These are phyloP conservation scores for Tragelaphus strepsiceros DNA, from an alignment of 2,113 vertebrate genomes.

Conservation along the genomic window DNA sequence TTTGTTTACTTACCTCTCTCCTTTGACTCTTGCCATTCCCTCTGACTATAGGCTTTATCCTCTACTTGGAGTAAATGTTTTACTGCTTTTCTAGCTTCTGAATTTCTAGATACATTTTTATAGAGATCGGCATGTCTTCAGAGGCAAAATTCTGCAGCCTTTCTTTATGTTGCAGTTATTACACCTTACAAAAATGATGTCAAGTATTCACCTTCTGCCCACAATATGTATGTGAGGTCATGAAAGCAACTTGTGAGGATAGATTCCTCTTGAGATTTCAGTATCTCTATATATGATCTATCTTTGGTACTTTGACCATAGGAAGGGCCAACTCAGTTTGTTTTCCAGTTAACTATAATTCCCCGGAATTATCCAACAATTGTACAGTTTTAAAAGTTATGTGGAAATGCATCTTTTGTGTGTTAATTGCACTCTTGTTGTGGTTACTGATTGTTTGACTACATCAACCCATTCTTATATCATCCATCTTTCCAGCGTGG, in stretches of 20 bases:
- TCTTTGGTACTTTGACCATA: neutral
- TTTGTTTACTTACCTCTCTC: neutral
- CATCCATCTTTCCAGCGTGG: neutral
- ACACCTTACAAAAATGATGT: neutral
- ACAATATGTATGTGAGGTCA: neutral
- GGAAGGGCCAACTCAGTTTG: neutral
- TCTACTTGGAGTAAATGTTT: neutral
- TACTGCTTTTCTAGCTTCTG: neutral
- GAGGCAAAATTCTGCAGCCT: neutral
- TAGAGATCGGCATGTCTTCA: neutral
- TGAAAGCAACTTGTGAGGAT: neutral
- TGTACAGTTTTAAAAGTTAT: constrained; percentile 7
- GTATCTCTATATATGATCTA: neutral
- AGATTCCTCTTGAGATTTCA: neutral
- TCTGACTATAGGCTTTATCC: neutral
- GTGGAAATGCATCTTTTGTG: neutral
- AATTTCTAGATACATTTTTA: neutral
- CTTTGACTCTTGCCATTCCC: neutral
- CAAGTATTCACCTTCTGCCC: neutral
- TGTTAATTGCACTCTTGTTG: constrained; percentile 5
- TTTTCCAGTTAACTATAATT: constrained; percentile 26
- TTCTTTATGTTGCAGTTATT: neutral
- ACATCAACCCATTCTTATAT: neutral
- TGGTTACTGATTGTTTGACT: constrained; percentile 17
- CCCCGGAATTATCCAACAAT: neutral